These are phyloP conservation scores for Neodiprion virginianus DNA, from an alignment of 1,140 invertebrate species.

Conservation along the genomic window DNA sequence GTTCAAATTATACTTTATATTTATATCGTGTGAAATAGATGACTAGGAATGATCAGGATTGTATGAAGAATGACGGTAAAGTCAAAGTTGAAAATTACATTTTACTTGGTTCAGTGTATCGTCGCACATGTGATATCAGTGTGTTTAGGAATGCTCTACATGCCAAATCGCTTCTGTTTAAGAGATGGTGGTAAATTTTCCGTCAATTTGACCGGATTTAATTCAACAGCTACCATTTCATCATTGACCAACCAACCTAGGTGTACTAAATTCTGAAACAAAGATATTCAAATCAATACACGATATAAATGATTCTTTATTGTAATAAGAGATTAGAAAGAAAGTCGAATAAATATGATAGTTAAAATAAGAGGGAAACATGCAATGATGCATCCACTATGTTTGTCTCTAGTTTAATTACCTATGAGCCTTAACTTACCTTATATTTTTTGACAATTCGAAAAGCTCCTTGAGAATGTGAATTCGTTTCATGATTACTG, in stretches of 20 bases:
- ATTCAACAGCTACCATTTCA: conserved; percentile 73
- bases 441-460: conserved; percentile 60
- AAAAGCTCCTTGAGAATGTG: conserved; percentile 49
- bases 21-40: no score
- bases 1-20: no score
- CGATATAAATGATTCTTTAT: conserved; percentile 4
- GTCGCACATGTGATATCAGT: no score
- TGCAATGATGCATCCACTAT: conserved; percentile 10
- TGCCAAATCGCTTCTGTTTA: conserved; percentile 69
- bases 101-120: no score
- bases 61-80: no score
- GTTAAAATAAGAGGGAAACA: conserved; percentile 17
- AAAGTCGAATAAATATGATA: conserved; percentile 16
- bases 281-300: conserved; percentile 14
- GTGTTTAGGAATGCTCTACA: conserved; percentile 36
- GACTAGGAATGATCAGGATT: no score
- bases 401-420: conserved; percentile 14
- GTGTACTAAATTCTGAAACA: conserved; percentile 71
- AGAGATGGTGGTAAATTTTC: conserved; percentile 69
- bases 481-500: conserved; percentile 45
- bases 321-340: no score
- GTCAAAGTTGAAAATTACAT: no score
- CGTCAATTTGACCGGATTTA: conserved; percentile 67
- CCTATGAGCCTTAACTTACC: conserved; percentile 40
- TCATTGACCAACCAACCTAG: conserved; percentile 64